Evolutionary conservation across 2,113 vertebrate species (phyloP).

Genomic region (Carassius gibelio): DNA sequence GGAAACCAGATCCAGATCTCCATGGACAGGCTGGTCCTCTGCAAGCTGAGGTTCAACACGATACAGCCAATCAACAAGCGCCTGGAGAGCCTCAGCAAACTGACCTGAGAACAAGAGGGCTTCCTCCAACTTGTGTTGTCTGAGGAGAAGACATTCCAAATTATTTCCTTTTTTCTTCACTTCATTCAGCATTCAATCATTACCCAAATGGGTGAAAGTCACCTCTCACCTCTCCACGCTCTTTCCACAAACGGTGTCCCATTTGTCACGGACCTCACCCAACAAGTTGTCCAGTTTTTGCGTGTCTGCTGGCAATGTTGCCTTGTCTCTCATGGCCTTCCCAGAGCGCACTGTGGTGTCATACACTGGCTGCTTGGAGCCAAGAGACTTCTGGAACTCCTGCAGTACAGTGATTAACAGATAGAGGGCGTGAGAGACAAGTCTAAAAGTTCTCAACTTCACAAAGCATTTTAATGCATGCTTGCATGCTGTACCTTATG

Average conservation of each 20-base stretch:
- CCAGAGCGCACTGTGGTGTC: slow-evolving; percentile 95
- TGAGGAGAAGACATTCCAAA: slow-evolving; percentile 60
- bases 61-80: slow-evolving; percentile 96
- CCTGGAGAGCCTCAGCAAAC: slow-evolving; percentile 96
- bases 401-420: slow-evolving; percentile 58
- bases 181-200: background rate
- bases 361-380: slow-evolving; percentile 96
- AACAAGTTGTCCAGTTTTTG: slow-evolving; percentile 92
- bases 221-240: slow-evolving; percentile 93
- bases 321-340: slow-evolving; percentile 91
- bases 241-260: slow-evolving; percentile 98
- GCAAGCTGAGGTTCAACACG: slow-evolving; percentile 94
- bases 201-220: background rate
- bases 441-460: background rate
- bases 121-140: slow-evolving; percentile 98
- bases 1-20: slow-evolving; percentile 95
- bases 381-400: slow-evolving; percentile 97
- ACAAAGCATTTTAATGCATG: background rate
- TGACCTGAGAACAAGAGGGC: slow-evolving; percentile 97
- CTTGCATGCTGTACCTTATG: slow-evolving; percentile 83
- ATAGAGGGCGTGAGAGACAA: background rate
- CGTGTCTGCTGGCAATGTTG: slow-evolving; percentile 85
- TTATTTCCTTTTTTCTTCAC: background rate
- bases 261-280: slow-evolving; percentile 95
- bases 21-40: slow-evolving; percentile 94